Evolutionary conservation across 2,888 invertebrate species (phyloP), one percentile per base, ranked within the genome.

Genomic region (Diarsia rubi): DNA sequence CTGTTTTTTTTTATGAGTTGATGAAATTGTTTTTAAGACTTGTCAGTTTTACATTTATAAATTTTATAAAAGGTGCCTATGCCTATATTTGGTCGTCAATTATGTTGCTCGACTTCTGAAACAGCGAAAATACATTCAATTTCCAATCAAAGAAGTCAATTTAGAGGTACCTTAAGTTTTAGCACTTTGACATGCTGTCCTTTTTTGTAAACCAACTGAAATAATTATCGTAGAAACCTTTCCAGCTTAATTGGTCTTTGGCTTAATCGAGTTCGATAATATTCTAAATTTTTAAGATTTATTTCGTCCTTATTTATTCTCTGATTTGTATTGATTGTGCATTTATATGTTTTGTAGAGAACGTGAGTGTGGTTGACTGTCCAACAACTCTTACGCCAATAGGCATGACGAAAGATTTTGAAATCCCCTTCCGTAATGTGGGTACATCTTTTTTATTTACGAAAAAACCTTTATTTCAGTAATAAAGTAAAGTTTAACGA

Each of bases 281-380:
- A 60, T 75, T 75, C 54, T 3, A 77, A 85, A 69, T 73, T 73
- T 57, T 42, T n/a, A 66, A 57, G 21, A 42, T 68, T 68, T 60
- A 62, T 73, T 63, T 72, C 63, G 60, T 75, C 69, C 31, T 70
- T 64, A 79, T 67, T 79, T 79, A 67, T 78, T 69, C 6, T 80
- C 59, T 71, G 47, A 75, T 69, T 75, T 78, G 11, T 77, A 62
- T 84, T 78, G 49, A 73, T 79, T 64, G 77, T 86, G 81, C 78
- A 83, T 80, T 81, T 81, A 78, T 81, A 75, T 81, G 44, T 78
- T 78, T 67, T 72, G 45, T 69, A 69, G 59, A 69, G 49, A 64
- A 68, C 69, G 59, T 44, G n/a, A 27, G 44, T 73, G 47, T 52
- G 24, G 14, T 54, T 27, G 21, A 57, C 57, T 72, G 59, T 78